Conservation (phyloP, 2,888 invertebrate species). For the Epirrita christyi region DNA sequence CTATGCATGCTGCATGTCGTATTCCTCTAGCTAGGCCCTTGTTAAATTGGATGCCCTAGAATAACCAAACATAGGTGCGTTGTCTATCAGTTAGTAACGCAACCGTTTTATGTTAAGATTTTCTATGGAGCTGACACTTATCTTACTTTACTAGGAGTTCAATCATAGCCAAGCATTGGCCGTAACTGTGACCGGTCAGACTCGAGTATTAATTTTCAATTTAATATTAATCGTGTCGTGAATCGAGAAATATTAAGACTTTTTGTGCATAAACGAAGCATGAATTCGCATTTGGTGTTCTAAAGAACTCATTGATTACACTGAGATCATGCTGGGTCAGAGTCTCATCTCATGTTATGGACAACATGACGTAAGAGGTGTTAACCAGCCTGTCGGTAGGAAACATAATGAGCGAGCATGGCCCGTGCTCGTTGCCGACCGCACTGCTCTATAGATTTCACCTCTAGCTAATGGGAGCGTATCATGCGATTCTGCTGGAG, state of each 20-base stretch:
- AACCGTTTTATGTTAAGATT: too few species aligned
- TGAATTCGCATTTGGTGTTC: constrained; percentile 60
- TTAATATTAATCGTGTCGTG: constrained; percentile 59
- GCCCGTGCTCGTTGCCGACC: constrained; percentile 49
- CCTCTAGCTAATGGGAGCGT: constrained; percentile 61
- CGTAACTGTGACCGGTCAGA: constrained; percentile 47
- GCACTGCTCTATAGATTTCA: constrained; percentile 62
- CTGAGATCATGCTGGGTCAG: constrained; percentile 57
- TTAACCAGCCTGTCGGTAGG: constrained; percentile 68
- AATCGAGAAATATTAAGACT: constrained; percentile 39
- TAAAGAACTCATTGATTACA: constrained; percentile 58
- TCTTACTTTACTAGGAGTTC: too few species aligned
- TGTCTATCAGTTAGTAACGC: too few species aligned
- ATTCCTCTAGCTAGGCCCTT: too few species aligned
- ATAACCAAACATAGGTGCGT: too few species aligned
- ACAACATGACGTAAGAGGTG: constrained; percentile 68
- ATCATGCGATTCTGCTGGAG: constrained; percentile 55
- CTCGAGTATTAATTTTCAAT: constrained; percentile 60
- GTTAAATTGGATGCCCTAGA: too few species aligned
- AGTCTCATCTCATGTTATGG: constrained; percentile 48
- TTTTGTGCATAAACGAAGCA: constrained; percentile 58
- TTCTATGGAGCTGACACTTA: too few species aligned
- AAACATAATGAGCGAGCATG: constrained; percentile 40
- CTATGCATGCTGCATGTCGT: too few species aligned
- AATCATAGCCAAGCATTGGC: constrained; percentile 35